Conservation (phyloP, 2,888 invertebrate species). For the Zhuqinia jingwanae region DNA sequence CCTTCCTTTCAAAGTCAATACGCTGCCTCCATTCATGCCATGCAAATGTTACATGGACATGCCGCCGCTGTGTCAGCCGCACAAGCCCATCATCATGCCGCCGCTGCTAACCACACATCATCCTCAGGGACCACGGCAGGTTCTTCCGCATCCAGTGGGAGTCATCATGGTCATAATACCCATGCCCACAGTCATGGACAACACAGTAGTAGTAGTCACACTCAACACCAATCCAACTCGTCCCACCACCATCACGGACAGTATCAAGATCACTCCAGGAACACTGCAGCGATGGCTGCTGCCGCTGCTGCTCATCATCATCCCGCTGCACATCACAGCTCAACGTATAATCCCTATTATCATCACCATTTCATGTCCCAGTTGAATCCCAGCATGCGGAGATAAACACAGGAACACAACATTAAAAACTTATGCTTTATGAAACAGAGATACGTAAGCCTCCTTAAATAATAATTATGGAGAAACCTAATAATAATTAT, state of each 20-base stretch:
- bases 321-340: slow-evolving; percentile 49
- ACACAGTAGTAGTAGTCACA: not conserved
- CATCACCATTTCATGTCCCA: slow-evolving; percentile 57
- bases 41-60: slow-evolving; percentile 65
- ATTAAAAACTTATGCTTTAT: not conserved
- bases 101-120: not conserved
- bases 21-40: slow-evolving; percentile 42
- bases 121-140: slow-evolving; percentile 31
- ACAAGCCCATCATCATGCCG: slow-evolving; percentile 47
- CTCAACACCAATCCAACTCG: slow-evolving; percentile 13
- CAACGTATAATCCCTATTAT: slow-evolving; percentile 35
- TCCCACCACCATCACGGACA: slow-evolving; percentile 47
- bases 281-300: slow-evolving; percentile 28
- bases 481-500: not conserved
- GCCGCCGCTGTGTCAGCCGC: slow-evolving; percentile 48
- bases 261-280: slow-evolving; percentile 50
- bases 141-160: slow-evolving; percentile 29
- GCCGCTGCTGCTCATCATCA: slow-evolving; percentile 57
- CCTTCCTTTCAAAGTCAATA: slow-evolving; percentile 54
- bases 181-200: slow-evolving; percentile 39
- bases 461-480: too few relatives aligned
- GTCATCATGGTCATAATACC: slow-evolving; percentile 45
- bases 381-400: slow-evolving; percentile 65
- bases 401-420: slow-evolving; percentile 46
- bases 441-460: not conserved